A percentile compares a stretch with the other conserved stretches of the same genome.
These are phyloP conservation scores for Vulpes ferrilata DNA, from an alignment of 2,113 vertebrate species.

Conservation along the genomic window DNA sequence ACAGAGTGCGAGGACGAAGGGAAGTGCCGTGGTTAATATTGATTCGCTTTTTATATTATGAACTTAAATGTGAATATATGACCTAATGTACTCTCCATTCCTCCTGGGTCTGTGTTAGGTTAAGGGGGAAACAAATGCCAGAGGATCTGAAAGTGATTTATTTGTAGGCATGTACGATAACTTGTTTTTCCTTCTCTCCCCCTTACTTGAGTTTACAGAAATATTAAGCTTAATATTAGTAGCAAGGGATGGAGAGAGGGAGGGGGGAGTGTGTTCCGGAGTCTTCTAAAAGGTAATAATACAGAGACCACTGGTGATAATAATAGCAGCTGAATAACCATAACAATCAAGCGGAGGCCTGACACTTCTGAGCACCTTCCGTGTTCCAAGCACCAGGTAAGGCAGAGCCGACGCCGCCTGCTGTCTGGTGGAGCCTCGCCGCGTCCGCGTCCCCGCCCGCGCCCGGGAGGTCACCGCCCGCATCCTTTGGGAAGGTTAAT, in stretches of 20 bases:
- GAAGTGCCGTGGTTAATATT: neutral
- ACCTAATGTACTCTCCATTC: neutral
- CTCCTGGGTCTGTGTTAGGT: neutral
- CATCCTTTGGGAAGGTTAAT: neutral
- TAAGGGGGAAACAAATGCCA: neutral
- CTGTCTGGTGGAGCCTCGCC: rapidly evolving
- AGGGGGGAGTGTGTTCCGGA: neutral
- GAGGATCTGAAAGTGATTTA: neutral
- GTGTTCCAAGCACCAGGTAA: neutral
- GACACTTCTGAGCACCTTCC: too few species aligned
- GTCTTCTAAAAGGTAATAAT: neutral
- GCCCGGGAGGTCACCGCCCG: neutral
- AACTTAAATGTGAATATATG: neutral
- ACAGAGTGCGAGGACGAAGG: neutral
- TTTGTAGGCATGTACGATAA: neutral
- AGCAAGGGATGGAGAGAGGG: neutral
- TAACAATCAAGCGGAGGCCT: neutral
- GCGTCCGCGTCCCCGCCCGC: neutral
- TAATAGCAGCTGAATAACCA: too few species aligned
- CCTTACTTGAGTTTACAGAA: neutral
- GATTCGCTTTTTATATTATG: neutral
- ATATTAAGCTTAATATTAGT: neutral
- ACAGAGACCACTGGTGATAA: neutral
- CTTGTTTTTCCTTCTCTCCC: neutral
- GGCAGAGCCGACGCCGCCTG: too few species aligned